Base-by-base conservation (phyloP, 2,113 vertebrate species). In the Phasianus colchicus region DNA sequence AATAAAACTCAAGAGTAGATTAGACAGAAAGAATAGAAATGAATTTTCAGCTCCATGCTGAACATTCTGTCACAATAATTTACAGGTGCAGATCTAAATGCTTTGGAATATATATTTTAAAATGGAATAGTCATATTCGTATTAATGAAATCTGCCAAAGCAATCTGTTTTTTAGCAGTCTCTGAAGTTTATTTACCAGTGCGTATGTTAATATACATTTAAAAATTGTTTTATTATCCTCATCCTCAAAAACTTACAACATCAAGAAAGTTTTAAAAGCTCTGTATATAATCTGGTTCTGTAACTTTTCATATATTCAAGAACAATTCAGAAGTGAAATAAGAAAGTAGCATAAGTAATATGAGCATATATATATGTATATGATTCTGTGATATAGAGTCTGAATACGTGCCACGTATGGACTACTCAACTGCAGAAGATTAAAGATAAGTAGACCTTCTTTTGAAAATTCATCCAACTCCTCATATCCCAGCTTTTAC, bases 71-170 rank as follows among this genome's bases (percentile, higher is more conserved):
- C 86, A 79, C 16, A 64, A 63, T 81, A 88, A 86, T 79, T 92
- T 86, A 94, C 66, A 91, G 71, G 9, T 50, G 83, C 32, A 83
- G 70, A 93, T 89, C 50, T 80, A 93, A 91, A 87, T 77, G 75
- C 67, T 81, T 80, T 80, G 74, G 63, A 81, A 93, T 89, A 70
- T 66, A 60, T 87, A 80, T 1, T 76, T 90, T 74, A 77, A 45
- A 91, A 73, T 5, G 47, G 60, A 87, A 89, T 25, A 66, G 71
- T 81, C 92, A 89, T 66, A 85, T 88, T 90, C 82, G 83, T 76
- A 54, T 78, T 71, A 85, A 0, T 42, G 71, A 92, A 89, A 96
- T 0, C 1, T 77, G 63, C 66, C 74, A 94, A 89, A 94, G 45
- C 55, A 83, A 89, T 80, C 86, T 93, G 83, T 25, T 50, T 63